Percentiles rank a stretch among this genome's conserved stretches.
Conservation (phyloP, 2,113 vertebrate genomes). For the Thinocorus orbignyianus region DNA sequence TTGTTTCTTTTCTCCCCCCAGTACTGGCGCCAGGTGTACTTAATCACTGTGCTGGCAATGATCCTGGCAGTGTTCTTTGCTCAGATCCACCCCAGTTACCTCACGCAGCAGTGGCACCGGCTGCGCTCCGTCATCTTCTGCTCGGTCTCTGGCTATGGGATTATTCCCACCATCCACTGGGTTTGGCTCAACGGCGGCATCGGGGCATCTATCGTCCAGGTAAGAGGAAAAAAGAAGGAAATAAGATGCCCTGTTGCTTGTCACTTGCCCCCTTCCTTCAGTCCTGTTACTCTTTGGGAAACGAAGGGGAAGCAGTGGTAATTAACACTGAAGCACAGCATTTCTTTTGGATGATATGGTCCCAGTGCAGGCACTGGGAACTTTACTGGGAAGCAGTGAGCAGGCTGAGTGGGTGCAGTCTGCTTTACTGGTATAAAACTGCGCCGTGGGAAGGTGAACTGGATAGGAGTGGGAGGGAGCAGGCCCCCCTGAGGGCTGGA, state of each 20-base stretch:
- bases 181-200: conserved; percentile 90
- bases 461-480: neutral
- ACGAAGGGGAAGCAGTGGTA: neutral
- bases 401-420: neutral
- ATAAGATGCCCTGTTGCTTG: neutral
- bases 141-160: conserved; percentile 86
- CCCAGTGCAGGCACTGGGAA: neutral
- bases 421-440: neutral
- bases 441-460: fast-evolving
- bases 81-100: conserved; percentile 93
- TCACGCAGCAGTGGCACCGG: conserved; percentile 90
- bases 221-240: neutral
- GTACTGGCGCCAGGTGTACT: conserved; percentile 96
- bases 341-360: fast-evolving
- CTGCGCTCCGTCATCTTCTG: conserved; percentile 90
- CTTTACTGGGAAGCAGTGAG: neutral
- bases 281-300: neutral
- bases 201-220: conserved; percentile 88
- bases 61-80: conserved; percentile 94
- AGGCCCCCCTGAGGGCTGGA: fast-evolving
- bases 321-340: neutral
- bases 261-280: neutral
- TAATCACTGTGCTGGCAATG: conserved; percentile 91
- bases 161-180: conserved; percentile 93
- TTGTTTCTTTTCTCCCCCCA: conserved; percentile 38